Evolutionary conservation across 2,888 invertebrate genomes (phyloP), one percentile per base, ranked within the genome.

Genomic region (Clitarchus hookeri): DNA sequence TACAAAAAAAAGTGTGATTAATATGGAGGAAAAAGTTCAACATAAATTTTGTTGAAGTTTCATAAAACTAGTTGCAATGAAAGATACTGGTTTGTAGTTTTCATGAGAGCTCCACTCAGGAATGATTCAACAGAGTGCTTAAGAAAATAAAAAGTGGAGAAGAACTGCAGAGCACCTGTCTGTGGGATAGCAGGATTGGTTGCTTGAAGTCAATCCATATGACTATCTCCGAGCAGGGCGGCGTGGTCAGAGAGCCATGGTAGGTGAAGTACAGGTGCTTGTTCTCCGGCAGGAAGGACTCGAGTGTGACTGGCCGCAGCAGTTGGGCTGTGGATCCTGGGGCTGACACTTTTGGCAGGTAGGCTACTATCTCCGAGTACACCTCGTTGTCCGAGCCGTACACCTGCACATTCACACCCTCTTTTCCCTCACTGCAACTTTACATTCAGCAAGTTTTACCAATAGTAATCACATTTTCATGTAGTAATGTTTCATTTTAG

Each of bases 151-250:
- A 36, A 36, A 36, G 36, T n/a, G n/a, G n/a, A n/a, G n/a, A n/a
- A n/a, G n/a, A n/a, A n/a, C n/a, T n/a, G n/a, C n/a, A n/a, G n/a
- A n/a, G n/a, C n/a, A n/a, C 96, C 94, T 96, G 95, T 80, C 93
- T 92, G 88, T 94, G 94, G 0, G 95, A 94, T 86, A 96, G 91
- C 87, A 92, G 91, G 11, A 97, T 94, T 0, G 96, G 95, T 87
- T 95, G 93, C 89, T 94, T 94, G 90, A 96, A 97, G 89, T 97
- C 96, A 87, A 97, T 94, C 97, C 97, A 98, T 79, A 95, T 95
- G 79, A 97, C 97, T 84, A 96, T 95, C 92, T 98, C 97, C 36
- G 94, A 94, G 89, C 96, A 96, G 0, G 97, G 97, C 3, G 97
- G 97, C 3, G 97, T 97, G 6, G 97, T 97, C 88, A 97, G 91